A percentile compares a stretch with the other conserved stretches of the same genome.
Evolutionary conservation across 2,888 invertebrate genomes (phyloP).

Genomic region (Pammene fasciana): DNA sequence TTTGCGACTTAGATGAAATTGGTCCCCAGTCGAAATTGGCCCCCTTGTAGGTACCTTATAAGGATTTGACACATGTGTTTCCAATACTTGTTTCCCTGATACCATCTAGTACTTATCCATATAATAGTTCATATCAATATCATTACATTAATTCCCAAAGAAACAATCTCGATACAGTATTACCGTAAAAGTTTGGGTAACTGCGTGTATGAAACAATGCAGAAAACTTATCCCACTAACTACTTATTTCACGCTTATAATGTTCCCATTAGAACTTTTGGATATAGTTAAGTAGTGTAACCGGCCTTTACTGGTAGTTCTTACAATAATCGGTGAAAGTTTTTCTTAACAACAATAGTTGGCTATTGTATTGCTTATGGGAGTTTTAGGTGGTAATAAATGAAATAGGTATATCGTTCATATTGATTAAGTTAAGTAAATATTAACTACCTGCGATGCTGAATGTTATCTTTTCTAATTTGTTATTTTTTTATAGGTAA

Average conservation of each 20-base stretch:
- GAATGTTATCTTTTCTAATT: no score
- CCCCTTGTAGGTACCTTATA: no score
- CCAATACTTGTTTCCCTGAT: no score
- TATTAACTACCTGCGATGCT: neutral
- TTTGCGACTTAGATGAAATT: no score
- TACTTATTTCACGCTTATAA: conserved; percentile 35
- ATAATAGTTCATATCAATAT: neutral
- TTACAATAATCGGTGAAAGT: conserved; percentile 31
- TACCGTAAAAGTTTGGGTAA: conserved; percentile 14
- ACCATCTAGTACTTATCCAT: no score
- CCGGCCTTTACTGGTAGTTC: conserved; percentile 32
- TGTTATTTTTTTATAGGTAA: no score
- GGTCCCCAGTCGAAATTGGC: no score
- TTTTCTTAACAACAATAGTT: conserved; percentile 30
- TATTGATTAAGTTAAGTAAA: neutral
- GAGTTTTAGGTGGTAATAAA: conserved; percentile 2
- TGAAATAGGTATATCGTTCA: neutral
- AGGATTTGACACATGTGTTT: no score
- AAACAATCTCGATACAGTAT: neutral
- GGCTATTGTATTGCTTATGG: conserved; percentile 13
- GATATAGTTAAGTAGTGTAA: conserved; percentile 29
- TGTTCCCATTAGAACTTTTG: conserved; percentile 34
- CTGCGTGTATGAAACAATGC: conserved; percentile 36
- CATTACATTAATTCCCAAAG: neutral
- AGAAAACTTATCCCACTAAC: conserved; percentile 20